Percentiles rank a stretch among this genome's conserved stretches.
Evolutionary conservation across 2,797 vertebrate species (phyloP).

Genomic region (Scomberomorus guttatus): DNA sequence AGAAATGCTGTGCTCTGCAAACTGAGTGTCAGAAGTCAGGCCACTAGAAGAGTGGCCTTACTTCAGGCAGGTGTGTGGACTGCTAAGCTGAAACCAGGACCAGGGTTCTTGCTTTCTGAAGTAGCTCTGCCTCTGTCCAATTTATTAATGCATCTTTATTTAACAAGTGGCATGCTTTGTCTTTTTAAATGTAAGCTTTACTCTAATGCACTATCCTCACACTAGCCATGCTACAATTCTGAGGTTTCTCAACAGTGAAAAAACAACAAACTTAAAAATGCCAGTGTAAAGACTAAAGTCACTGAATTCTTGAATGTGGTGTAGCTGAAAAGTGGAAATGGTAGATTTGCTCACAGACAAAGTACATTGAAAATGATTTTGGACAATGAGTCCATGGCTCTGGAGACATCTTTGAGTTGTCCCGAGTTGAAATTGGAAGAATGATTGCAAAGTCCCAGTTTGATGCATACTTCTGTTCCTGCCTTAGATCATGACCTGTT

Average conservation of each 20-base stretch:
- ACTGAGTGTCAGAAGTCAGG: conserved; percentile 67
- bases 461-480: too few relatives aligned
- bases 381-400: background rate
- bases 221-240: background rate
- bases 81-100: conserved; percentile 25
- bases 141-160: conserved; percentile 18
- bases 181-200: background rate
- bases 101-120: conserved; percentile 21
- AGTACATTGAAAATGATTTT: too few relatives aligned
- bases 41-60: conserved; percentile 58
- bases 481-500: too few relatives aligned
- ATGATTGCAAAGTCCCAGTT: too few relatives aligned
- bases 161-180: background rate
- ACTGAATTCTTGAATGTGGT: background rate
- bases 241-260: background rate
- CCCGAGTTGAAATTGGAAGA: too few relatives aligned
- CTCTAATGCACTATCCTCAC: background rate
- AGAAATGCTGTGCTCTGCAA: conserved; percentile 66
- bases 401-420: too few relatives aligned
- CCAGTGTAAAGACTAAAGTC: background rate
- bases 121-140: background rate
- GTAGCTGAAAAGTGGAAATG: background rate
- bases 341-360: too few relatives aligned
- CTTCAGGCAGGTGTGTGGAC: conserved; percentile 39
- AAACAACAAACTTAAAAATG: background rate